Conservation (phyloP, 2,797 vertebrate genomes). For the Dryobates pubescens region DNA sequence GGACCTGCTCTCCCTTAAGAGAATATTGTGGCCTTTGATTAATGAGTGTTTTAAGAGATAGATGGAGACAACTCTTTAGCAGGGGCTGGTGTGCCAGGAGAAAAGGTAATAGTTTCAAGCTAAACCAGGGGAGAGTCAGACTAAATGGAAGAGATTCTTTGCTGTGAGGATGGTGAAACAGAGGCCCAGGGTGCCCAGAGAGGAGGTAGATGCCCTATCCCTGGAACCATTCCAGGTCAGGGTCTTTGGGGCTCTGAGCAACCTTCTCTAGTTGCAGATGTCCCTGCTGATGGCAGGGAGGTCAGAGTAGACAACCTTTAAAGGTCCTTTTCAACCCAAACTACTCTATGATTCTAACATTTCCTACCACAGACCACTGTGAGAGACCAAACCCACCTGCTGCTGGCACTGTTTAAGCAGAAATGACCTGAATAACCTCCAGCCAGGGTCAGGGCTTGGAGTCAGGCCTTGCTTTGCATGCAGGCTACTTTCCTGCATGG, state of each 20-base stretch:
- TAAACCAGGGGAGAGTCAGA: not conserved
- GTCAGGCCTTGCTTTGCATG: not conserved
- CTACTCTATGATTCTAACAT: no score
- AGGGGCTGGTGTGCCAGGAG: not conserved
- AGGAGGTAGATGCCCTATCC: not conserved
- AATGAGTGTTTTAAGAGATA: not conserved
- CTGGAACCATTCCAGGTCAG: not conserved
- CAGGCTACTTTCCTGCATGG: not conserved
- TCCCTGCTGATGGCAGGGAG: not conserved
- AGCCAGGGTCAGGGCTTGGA: accelerated
- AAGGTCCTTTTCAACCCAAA: not conserved
- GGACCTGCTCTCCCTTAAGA: not conserved
- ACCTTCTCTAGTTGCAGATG: not conserved
- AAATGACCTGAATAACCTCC: accelerated
- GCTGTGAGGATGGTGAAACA: not conserved
- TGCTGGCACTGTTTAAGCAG: not conserved
- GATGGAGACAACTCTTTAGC: not conserved
- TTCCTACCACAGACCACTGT: not conserved
- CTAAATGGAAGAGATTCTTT: not conserved
- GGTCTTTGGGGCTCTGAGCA: not conserved
- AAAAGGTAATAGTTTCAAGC: not conserved
- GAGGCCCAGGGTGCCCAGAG: not conserved
- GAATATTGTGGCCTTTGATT: not conserved
- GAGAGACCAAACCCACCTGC: not conserved
- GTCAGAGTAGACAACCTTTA: not conserved